Conservation (phyloP, 2,113 vertebrate genomes). For the Campylorhamphus procurvoides region DNA sequence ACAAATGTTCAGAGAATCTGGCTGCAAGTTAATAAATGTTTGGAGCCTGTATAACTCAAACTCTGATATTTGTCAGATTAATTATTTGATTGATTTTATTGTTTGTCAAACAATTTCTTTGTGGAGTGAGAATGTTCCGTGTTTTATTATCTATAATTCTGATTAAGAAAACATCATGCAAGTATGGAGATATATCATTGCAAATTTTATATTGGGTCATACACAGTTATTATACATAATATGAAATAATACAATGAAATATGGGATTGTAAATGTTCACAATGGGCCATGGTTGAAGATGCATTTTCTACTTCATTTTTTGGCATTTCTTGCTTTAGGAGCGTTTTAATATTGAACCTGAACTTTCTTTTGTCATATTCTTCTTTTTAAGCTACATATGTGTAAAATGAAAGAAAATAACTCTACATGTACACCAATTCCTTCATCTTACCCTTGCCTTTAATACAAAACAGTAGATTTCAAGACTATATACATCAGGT, state of each 20-base stretch:
- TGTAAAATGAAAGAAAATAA: constrained; percentile 56
- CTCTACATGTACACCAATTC: constrained; percentile 64
- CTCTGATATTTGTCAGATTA: constrained; percentile 63
- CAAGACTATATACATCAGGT: constrained; percentile 82
- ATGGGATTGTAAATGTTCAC: not conserved
- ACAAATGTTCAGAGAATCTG: constrained; percentile 72
- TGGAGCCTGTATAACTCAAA: constrained; percentile 59
- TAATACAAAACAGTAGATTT: constrained; percentile 75
- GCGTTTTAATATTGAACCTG: not conserved
- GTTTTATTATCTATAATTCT: constrained; percentile 11
- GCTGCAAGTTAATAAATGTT: constrained; percentile 69
- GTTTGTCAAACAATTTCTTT: constrained; percentile 55
- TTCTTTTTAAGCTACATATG: constrained; percentile 6
- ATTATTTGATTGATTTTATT: constrained; percentile 66
- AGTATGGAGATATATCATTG: not conserved
- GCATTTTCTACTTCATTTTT: not conserved
- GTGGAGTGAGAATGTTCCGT: constrained; percentile 5
- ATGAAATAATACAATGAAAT: not conserved
- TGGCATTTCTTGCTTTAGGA: not conserved
- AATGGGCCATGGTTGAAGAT: not conserved
- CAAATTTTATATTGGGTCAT: not conserved
- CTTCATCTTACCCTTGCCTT: constrained; percentile 74
- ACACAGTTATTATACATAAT: not conserved
- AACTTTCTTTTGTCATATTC: not conserved
- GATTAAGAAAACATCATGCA: not conserved